Evolutionary conservation across 2,888 invertebrate genomes (phyloP).

Genomic region (Gymnosoma rotundatum): DNA sequence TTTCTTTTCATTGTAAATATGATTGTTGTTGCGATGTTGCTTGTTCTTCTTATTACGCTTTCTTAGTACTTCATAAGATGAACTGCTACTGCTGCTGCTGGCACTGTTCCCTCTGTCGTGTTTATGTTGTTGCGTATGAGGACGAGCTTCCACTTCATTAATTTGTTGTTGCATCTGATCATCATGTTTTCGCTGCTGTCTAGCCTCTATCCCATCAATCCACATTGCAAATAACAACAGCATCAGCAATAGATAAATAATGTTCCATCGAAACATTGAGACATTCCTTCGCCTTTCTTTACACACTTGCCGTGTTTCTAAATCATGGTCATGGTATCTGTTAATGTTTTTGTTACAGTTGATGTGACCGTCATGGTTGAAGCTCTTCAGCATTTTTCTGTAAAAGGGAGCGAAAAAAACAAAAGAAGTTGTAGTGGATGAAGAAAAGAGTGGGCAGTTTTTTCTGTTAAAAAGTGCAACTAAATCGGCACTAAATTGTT

Average conservation of each 20-base stretch:
- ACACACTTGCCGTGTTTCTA: constrained; percentile 9
- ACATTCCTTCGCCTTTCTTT: constrained; percentile 26
- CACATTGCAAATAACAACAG: constrained; percentile 54
- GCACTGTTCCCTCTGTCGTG: constrained; percentile 25
- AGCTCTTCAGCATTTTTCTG: constrained; percentile 55
- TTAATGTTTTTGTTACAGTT: constrained; percentile 15
- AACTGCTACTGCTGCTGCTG: background rate
- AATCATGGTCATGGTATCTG: constrained; percentile 36
- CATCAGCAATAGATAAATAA: constrained; percentile 64
- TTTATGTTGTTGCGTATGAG: constrained; percentile 38
- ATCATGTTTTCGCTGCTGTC: constrained; percentile 56
- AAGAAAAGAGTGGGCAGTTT: constrained; percentile 37
- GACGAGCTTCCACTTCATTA: constrained; percentile 58
- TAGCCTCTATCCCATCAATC: constrained; percentile 66
- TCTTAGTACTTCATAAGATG: constrained; percentile 54
- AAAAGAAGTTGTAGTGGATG: constrained; percentile 3
- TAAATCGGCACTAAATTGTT: constrained; percentile 44
- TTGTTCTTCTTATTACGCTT: constrained; percentile 49
- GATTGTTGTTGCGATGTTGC: constrained; percentile 41
- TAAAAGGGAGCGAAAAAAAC: constrained; percentile 14
- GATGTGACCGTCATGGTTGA: constrained; percentile 24
- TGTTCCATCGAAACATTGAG: constrained; percentile 46
- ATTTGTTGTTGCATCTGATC: constrained; percentile 50
- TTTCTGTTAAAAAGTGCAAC: constrained; percentile 35
- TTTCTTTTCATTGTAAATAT: constrained; percentile 45